Evolutionary conservation across 1,140 invertebrate genomes (phyloP), one percentile per base, ranked within the genome.

Genomic region (Wiebesia pumilae): DNA sequence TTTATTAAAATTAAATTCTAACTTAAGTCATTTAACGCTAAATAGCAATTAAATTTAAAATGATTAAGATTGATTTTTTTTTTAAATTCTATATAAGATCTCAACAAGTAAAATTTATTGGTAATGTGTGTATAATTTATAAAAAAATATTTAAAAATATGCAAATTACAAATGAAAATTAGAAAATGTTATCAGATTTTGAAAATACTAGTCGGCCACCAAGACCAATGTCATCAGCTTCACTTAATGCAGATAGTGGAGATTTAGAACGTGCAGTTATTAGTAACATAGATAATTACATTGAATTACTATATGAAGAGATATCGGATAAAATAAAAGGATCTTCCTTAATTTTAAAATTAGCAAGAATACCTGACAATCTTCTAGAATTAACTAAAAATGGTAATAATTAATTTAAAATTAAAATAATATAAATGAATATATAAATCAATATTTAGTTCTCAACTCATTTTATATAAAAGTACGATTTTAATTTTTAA

Each of bases 261-360:
- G 93, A 93, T 78, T 71, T 43, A 24, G 94, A 95, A 90, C 94
- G 94, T 75, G 96, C 97, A 77, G 95, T 96, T 40, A 96, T 98
- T 81, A 97, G 97, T 89, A 96, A 97, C 92, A 95, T 99, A 77
- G 98, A 99, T 91, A 96, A 97, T 89, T 99, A 99, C 93, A 97
- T 99, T 71, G 99, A 99, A 93, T 94, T 99, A 86, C 94, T 99
- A 9, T 99, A 99, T 93, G 99, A 99, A 94, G 98, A 98, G 88
- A 96, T 98, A 89, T 95, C 96, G 67, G 98, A 98, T 89, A 99
- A 99, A 95, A 96, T 99, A 40, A 97, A 97, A 93, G 98, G 98
- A 51, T 98, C 98, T n/a, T 96, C 96, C 27, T 94, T 98, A 80
- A 97, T 99, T 87, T 94, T 99, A 79, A 97, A 98, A 93, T 95